These are phyloP conservation scores for Catharus fuscescens DNA, from an alignment of 2,113 vertebrate species.

Conservation along the genomic window DNA sequence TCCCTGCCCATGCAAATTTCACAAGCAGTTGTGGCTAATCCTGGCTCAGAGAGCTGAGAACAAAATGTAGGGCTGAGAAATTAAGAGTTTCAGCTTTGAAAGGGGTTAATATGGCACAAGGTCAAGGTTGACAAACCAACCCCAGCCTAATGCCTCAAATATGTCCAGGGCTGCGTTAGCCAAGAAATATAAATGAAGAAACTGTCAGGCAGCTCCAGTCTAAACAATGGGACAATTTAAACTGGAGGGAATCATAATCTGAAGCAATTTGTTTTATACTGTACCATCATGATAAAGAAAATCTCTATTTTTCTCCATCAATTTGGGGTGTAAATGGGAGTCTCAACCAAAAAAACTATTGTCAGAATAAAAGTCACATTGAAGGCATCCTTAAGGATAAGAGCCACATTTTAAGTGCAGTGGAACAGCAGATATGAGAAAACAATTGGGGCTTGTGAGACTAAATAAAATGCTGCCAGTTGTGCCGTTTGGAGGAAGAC, in stretches of 20 bases:
- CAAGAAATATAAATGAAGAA: slow-evolving; percentile 35
- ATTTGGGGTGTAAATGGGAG: background rate
- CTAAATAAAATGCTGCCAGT: background rate
- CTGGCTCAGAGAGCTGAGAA: background rate
- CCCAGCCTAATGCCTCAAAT: background rate
- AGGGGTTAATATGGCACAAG: slow-evolving; percentile 42
- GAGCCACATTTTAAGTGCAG: background rate
- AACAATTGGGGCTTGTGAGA: background rate
- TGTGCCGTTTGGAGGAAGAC: background rate
- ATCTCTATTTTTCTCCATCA: slow-evolving; percentile 33
- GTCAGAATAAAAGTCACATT: background rate
- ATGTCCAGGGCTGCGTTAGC: background rate
- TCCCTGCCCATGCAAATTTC: background rate
- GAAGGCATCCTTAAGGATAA: background rate
- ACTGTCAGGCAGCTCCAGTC: slow-evolving; percentile 25
- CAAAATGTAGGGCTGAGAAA: slow-evolving; percentile 7
- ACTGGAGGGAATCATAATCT: slow-evolving; percentile 42
- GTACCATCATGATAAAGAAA: slow-evolving; percentile 37
- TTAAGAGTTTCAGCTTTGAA: slow-evolving; percentile 58
- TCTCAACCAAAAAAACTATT: background rate
- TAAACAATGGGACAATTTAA: slow-evolving; percentile 57
- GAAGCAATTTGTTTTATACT: slow-evolving; percentile 48
- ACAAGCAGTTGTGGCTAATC: background rate
- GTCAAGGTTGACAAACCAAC: slow-evolving; percentile 60
- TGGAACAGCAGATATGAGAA: background rate